These are phyloP conservation scores for Amphimedon queenslandica DNA, from an alignment of 37 sponge, comb jelly and placozoan species.

Conservation along the genomic window DNA sequence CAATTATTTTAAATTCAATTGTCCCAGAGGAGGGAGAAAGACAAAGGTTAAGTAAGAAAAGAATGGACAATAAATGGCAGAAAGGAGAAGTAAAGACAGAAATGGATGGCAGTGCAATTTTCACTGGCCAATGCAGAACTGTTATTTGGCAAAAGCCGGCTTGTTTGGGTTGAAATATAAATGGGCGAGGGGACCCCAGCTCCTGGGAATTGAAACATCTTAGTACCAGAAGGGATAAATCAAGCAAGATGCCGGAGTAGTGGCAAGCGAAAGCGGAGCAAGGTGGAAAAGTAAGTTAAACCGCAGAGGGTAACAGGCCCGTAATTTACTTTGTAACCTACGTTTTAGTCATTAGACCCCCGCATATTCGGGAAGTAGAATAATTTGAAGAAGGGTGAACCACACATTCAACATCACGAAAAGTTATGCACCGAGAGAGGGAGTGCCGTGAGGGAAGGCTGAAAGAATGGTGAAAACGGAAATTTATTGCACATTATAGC, in stretches of 20 bases:
- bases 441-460: slow-evolving; percentile 84
- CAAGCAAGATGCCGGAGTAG: slow-evolving; percentile 76
- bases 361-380: slow-evolving; percentile 32
- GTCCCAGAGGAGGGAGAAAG: too few relatives aligned
- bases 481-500: slow-evolving; percentile 61
- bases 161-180: too few relatives aligned
- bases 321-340: slow-evolving; percentile 10
- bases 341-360: too few relatives aligned
- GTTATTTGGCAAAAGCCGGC: too few relatives aligned
- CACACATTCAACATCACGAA: slow-evolving; percentile 62
- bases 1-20: too few relatives aligned
- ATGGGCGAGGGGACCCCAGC: too few relatives aligned
- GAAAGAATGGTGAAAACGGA: slow-evolving; percentile 73
- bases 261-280: slow-evolving; percentile 68
- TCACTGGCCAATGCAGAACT: slow-evolving; percentile 1
- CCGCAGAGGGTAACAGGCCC: slow-evolving; percentile 74
- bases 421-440: slow-evolving; percentile 64
- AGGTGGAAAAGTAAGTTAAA: neutral
- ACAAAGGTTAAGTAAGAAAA: too few relatives aligned
- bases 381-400: slow-evolving; percentile 75
- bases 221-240: slow-evolving; percentile 66
- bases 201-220: slow-evolving; percentile 77
- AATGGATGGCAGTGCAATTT: neutral
- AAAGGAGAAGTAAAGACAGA: neutral
- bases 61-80: neutral